Evolutionary conservation across 1,140 invertebrate genomes (phyloP).

Genomic region (Drosophila sproati): DNA sequence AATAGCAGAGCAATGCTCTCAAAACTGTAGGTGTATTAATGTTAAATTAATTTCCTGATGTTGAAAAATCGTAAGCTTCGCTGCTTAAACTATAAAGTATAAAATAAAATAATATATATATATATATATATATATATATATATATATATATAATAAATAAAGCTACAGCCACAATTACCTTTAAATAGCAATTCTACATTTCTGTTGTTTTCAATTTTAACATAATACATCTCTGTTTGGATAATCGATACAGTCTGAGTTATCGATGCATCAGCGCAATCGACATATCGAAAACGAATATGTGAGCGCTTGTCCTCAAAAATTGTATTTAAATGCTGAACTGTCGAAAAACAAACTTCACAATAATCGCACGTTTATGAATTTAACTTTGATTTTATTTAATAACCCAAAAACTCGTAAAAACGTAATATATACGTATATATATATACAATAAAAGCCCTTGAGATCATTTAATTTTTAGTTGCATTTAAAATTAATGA

Average conservation of each 20-base stretch:
- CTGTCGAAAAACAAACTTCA: neutral
- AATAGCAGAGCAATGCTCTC: conserved; percentile 7
- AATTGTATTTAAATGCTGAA: too few relatives aligned
- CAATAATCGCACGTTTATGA: conserved; percentile 3
- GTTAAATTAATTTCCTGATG: neutral
- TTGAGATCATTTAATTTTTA: conserved; percentile 46
- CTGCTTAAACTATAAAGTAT: neutral
- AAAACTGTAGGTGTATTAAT: neutral
- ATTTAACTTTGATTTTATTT: conserved; percentile 54
- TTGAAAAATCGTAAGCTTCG: too few relatives aligned
- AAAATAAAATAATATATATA: too few relatives aligned
- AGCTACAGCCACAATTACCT: too few relatives aligned
- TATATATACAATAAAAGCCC: conserved; percentile 62
- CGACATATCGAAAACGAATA: neutral
- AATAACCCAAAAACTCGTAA: conserved; percentile 43
- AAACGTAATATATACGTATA: neutral
- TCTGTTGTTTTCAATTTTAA: neutral
- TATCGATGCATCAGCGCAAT: neutral
- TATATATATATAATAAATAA: too few relatives aligned
- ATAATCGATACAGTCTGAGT: neutral
- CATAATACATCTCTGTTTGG: neutral
- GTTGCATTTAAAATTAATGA: conserved; percentile 48
- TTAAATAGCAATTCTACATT: too few relatives aligned
- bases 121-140: too few relatives aligned
- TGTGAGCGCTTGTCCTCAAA: neutral